These are phyloP conservation scores for Glyphotaelius pellucidus DNA, from an alignment of 2,888 invertebrate genomes.

Conservation along the genomic window DNA sequence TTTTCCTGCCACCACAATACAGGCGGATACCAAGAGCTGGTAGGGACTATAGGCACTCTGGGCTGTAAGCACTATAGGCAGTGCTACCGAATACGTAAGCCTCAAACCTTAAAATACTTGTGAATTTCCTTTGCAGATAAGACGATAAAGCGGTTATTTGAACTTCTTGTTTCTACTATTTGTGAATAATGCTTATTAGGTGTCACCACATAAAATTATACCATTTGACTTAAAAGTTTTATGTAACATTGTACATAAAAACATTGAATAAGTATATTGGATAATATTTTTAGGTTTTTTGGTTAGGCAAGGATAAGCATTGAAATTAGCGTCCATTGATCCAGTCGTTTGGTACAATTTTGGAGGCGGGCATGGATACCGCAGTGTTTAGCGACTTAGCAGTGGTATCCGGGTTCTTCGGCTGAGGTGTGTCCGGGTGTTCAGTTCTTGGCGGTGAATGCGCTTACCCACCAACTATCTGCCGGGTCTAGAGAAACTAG, in stretches of 20 bases:
- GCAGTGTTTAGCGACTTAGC: too few relatives aligned
- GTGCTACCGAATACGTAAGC: constrained; percentile 39
- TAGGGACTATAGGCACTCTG: not conserved
- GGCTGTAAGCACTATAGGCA: not conserved
- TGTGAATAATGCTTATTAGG: not conserved
- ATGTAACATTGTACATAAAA: not conserved
- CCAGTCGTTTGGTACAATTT: too few relatives aligned
- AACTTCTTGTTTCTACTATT: constrained; percentile 29
- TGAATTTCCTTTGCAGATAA: constrained; percentile 42
- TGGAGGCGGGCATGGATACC: too few relatives aligned
- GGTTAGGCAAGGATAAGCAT: not conserved
- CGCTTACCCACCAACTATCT: too few relatives aligned
- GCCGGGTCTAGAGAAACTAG: too few relatives aligned
- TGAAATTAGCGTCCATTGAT: too few relatives aligned
- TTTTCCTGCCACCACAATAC: constrained; percentile 28
- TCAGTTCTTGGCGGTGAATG: too few relatives aligned
- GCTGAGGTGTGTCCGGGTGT: too few relatives aligned
- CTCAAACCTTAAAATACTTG: constrained; percentile 35
- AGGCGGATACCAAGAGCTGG: constrained; percentile 5
- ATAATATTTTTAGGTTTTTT: not conserved
- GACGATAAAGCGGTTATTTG: constrained; percentile 46
- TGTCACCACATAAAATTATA: not conserved
- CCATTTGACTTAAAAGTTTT: not conserved
- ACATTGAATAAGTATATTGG: not conserved
- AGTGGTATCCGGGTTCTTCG: too few relatives aligned